These are phyloP conservation scores for Hippasteria phrygiana DNA, from an alignment of 53 echinoderm and acorn worm genomes.

Conservation along the genomic window DNA sequence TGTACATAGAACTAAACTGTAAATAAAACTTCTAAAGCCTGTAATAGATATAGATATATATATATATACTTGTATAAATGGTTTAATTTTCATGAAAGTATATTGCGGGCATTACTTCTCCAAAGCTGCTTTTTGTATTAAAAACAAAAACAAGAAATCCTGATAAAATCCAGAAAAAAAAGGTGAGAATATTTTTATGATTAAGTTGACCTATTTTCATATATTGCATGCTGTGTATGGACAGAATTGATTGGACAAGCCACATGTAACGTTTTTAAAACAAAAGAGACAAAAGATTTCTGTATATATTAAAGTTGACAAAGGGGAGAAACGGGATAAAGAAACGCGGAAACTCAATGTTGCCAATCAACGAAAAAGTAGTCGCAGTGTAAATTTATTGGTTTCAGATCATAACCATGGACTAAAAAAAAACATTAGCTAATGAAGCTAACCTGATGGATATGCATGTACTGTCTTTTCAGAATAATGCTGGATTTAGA, in stretches of 20 bases:
- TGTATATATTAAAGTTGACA: constrained; percentile 45
- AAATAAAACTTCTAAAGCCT: constrained; percentile 14
- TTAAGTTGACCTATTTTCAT: constrained; percentile 65
- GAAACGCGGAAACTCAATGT: background rate
- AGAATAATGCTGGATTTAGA: no score
- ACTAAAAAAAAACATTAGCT: no score
- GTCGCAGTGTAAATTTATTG: no score
- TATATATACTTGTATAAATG: constrained; percentile 50
- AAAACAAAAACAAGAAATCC: constrained; percentile 12
- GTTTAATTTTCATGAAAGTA: constrained; percentile 10
- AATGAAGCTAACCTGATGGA: no score
- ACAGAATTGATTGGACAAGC: background rate
- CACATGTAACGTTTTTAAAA: constrained; percentile 13
- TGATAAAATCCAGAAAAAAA: constrained; percentile 44
- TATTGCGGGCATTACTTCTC: constrained; percentile 58
- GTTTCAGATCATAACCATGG: no score
- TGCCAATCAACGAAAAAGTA: no score
- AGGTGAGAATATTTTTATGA: constrained; percentile 52
- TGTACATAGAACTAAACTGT: background rate
- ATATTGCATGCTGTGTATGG: constrained; percentile 54
- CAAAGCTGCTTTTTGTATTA: constrained; percentile 57
- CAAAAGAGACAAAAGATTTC: constrained; percentile 15
- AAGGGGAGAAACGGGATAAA: background rate
- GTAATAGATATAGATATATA: background rate
- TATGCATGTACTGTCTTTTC: no score